Evolutionary conservation across 2,888 invertebrate species (phyloP).

Genomic region (Deroplatys truncata): DNA sequence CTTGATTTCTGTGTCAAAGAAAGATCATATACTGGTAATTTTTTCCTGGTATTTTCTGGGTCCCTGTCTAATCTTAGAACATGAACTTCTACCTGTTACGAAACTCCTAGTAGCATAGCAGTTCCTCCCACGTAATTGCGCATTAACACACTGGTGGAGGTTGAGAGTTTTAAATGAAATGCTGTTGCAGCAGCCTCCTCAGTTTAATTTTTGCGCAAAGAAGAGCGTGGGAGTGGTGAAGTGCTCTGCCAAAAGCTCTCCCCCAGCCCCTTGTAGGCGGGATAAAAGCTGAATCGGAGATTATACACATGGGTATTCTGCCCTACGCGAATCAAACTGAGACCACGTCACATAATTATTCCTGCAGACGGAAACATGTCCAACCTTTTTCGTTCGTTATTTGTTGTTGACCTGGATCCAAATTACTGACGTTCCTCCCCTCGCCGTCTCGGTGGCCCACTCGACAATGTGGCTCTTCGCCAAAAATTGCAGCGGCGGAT

Average conservation of each 20-base stretch:
- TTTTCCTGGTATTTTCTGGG: too few species aligned
- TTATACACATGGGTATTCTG: neutral
- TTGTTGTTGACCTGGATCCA: constrained; percentile 8
- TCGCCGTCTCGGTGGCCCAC: neutral
- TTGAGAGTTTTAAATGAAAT: neutral
- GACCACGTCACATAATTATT: neutral
- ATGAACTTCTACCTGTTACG: too few species aligned
- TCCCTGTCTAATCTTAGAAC: too few species aligned
- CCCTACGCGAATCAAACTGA: neutral
- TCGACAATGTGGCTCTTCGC: neutral
- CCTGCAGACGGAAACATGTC: neutral
- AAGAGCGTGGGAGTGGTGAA: neutral
- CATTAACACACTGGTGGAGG: neutral
- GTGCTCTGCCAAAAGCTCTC: neutral
- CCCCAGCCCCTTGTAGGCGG: neutral
- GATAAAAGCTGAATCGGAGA: neutral
- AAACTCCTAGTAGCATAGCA: too few species aligned
- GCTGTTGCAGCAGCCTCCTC: neutral
- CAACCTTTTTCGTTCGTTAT: neutral
- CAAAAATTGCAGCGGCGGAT: neutral
- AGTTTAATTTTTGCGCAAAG: neutral
- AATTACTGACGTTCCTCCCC: neutral
- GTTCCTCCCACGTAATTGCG: neutral
- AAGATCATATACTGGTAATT: too few species aligned
- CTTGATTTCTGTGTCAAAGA: too few species aligned